Evolutionary conservation across 2,113 vertebrate species (phyloP).

Genomic region (Trochalopteron elliotii): DNA sequence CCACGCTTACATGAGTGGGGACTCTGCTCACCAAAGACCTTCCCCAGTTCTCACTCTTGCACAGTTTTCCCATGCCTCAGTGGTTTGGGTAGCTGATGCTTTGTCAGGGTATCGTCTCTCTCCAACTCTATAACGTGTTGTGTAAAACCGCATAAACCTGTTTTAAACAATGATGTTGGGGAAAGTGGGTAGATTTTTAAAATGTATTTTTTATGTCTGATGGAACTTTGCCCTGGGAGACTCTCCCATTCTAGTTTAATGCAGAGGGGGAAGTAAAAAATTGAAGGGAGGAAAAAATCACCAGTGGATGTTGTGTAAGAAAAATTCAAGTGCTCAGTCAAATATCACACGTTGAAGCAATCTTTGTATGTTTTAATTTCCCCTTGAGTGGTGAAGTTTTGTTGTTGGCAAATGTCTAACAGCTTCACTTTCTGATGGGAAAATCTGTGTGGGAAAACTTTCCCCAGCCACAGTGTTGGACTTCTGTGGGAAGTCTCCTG

Average conservation of each 20-base stretch:
- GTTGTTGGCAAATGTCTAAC: conserved; percentile 3
- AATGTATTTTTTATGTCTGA: background rate
- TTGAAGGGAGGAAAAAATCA: background rate
- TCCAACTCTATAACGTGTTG: conserved; percentile 6
- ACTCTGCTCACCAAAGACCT: background rate
- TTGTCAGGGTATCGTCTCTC: background rate
- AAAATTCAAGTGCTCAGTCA: background rate
- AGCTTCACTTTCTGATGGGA: conserved; percentile 34
- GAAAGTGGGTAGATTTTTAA: background rate
- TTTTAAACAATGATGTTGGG: conserved; percentile 19
- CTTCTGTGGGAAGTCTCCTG: background rate
- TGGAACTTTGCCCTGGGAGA: background rate
- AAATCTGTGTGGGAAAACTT: conserved; percentile 39
- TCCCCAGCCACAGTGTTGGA: background rate
- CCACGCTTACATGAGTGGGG: conserved; percentile 8
- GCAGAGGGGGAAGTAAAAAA: background rate
- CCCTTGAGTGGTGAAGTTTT: background rate
- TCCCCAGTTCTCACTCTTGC: background rate
- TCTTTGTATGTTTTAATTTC: background rate
- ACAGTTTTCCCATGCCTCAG: background rate
- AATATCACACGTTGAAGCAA: background rate
- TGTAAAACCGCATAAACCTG: conserved; percentile 19
- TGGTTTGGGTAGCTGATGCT: conserved; percentile 22
- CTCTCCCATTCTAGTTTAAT: background rate
- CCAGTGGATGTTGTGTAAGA: background rate